Conservation (phyloP, 2,888 invertebrate genomes). For the Brachynemurus nebulosus region DNA sequence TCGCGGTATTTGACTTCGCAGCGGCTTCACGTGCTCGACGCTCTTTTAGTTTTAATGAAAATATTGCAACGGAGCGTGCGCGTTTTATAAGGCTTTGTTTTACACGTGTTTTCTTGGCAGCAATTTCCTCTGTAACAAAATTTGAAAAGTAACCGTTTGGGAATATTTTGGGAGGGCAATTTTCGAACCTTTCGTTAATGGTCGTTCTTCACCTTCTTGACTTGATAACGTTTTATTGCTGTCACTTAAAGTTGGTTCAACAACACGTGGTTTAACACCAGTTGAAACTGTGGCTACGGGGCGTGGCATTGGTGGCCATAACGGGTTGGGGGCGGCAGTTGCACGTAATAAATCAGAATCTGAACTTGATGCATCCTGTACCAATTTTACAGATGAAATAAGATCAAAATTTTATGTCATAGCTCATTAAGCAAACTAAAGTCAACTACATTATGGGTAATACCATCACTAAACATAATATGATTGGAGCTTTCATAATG, state of each 20-base stretch:
- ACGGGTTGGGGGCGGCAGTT: too few relatives aligned
- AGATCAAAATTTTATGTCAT: too few relatives aligned
- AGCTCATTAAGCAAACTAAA: not conserved
- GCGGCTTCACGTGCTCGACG: slow-evolving; percentile 67
- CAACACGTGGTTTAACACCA: slow-evolving; percentile 5
- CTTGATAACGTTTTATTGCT: slow-evolving; percentile 41
- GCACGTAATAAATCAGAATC: slow-evolving; percentile 40
- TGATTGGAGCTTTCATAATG: too few relatives aligned
- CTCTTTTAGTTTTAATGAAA: slow-evolving; percentile 66
- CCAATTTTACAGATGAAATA: not conserved
- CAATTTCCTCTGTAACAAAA: slow-evolving; percentile 38
- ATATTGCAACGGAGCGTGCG: slow-evolving; percentile 73
- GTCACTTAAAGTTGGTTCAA: slow-evolving; percentile 38
- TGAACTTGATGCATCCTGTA: slow-evolving; percentile 39
- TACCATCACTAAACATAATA: too few relatives aligned
- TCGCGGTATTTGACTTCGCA: slow-evolving; percentile 41
- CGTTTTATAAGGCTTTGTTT: slow-evolving; percentile 70
- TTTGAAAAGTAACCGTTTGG: too few relatives aligned
- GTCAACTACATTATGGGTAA: too few relatives aligned
- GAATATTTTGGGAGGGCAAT: too few relatives aligned
- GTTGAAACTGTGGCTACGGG: slow-evolving; percentile 18
- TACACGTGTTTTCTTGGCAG: slow-evolving; percentile 48
- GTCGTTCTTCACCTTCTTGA: slow-evolving; percentile 35
- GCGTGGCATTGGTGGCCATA: slow-evolving; percentile 31
- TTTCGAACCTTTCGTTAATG: slow-evolving; percentile 27